Evolutionary conservation across 2,888 invertebrate species (phyloP), one percentile per base, ranked within the genome.

Genomic region (Scaptomyza cyrtandrae): DNA sequence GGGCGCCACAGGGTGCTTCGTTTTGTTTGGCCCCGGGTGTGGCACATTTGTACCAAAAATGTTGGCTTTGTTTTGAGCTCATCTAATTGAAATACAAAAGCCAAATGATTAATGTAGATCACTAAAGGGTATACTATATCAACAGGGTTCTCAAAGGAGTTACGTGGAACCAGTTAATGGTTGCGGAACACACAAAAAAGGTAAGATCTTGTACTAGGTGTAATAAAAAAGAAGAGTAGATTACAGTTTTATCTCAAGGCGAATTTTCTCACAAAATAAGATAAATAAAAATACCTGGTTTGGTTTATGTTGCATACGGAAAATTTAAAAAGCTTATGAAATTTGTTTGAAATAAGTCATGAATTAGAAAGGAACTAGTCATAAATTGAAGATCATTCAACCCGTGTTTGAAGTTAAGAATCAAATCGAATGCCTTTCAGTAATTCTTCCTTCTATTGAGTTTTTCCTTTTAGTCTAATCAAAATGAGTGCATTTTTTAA

Each of bases 11-110:
- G 75, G 58, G 75, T 57, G 69, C 53, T 44, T 6, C 2, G 29
- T 43, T 57, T 62, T 63, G 48, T 58, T 24, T 43, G n/a, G 14
- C 33, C 37, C 33, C 50, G 61, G 58, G 65, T 57, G 74, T 50
- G 61, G 46, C 44, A 35, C 62, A 60, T 62, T 54, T 77, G 61
- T 67, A 52, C 44, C n/a, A 33, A 46, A 48, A 24, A 35, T 39
- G 35, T 45, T 48, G 45, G 29, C 56, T 43, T 78, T 75, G 74
- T 75, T 75, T 71, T 67, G 71, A 71, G 70, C 57, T 67, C 63
- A 48, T 73, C 64, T 78, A 78, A 78, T 80, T 80, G 78, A 83
- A 71, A 71, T 63, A 80, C 71, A 79, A 79, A 61, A 54, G 62
- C 69, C 10, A 44, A 71, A 64, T 84, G 70, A 84, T 78, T 75